These are phyloP conservation scores for Papilio demoleus DNA, from an alignment of 2,888 invertebrate genomes.

Conservation along the genomic window DNA sequence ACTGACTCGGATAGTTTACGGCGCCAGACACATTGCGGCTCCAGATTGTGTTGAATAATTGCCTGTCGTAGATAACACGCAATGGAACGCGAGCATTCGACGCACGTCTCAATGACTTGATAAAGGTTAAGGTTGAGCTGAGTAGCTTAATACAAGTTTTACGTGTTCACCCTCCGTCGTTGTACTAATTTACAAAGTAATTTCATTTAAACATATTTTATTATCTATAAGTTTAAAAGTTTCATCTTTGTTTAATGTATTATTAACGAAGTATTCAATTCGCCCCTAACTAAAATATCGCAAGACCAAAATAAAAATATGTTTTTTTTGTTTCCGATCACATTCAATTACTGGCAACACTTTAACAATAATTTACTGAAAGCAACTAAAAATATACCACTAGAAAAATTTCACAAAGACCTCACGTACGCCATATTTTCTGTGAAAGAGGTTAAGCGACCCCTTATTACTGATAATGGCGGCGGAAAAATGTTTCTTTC, in stretches of 20 bases:
- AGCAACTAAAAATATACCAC: slow-evolving; percentile 12
- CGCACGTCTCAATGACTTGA: slow-evolving; percentile 9
- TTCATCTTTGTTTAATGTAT: too few species aligned
- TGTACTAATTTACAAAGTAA: background rate
- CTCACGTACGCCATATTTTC: slow-evolving; percentile 10
- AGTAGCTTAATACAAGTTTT: background rate
- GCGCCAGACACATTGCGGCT: slow-evolving; percentile 21
- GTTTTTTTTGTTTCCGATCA: background rate
- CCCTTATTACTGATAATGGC: slow-evolving; percentile 20
- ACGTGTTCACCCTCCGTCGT: background rate
- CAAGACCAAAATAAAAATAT: background rate
- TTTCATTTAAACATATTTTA: too few species aligned
- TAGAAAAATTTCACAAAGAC: slow-evolving; percentile 11
- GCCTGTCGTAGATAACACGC: slow-evolving; percentile 24
- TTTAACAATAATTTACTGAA: slow-evolving; percentile 15
- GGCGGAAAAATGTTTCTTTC: slow-evolving; percentile 7
- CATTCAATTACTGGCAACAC: background rate
- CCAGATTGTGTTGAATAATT: slow-evolving; percentile 28
- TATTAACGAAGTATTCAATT: background rate
- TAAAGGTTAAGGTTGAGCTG: background rate
- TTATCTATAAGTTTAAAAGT: too few species aligned
- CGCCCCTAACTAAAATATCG: background rate
- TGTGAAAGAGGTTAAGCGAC: slow-evolving; percentile 23
- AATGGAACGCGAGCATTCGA: slow-evolving; percentile 9
- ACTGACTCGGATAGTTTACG: slow-evolving; percentile 22